Conservation (phyloP, 2,113 vertebrate species). For the Pelmatolapia mariae region DNA sequence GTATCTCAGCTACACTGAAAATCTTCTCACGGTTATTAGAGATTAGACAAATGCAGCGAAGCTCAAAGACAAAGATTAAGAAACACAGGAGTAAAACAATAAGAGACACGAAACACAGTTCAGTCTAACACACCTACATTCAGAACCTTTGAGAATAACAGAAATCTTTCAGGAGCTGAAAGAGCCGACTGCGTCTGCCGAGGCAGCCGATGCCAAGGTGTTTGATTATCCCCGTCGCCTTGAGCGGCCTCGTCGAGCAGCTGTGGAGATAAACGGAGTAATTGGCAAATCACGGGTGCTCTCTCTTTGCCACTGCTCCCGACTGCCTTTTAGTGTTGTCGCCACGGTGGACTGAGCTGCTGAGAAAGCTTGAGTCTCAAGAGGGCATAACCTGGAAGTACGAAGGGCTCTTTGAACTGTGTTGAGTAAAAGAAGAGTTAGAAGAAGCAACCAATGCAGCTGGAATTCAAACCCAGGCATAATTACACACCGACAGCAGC, state of each 20-base stretch:
- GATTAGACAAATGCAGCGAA: not conserved
- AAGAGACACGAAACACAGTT: not conserved
- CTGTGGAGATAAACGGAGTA: conserved; percentile 32
- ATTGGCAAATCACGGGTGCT: conserved; percentile 7
- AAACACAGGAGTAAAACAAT: not conserved
- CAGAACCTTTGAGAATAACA: not conserved
- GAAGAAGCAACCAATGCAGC: not conserved
- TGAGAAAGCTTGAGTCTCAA: not conserved
- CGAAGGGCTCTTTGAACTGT: not conserved
- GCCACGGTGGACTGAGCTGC: not conserved
- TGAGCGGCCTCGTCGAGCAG: conserved; percentile 14
- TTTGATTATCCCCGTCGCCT: conserved; percentile 24
- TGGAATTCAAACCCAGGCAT: not conserved
- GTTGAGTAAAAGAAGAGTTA: not conserved
- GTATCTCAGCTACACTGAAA: not conserved
- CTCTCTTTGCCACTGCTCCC: not conserved
- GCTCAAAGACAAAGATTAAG: not conserved
- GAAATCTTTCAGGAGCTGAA: not conserved
- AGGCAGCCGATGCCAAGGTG: not conserved
- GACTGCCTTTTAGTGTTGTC: not conserved
- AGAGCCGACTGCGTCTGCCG: not conserved
- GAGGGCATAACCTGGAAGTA: not conserved
- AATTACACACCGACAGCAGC: not conserved
- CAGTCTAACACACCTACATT: not conserved
- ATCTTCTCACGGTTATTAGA: not conserved